Percentiles rank a stretch among this genome's conserved stretches.
Conservation (phyloP, 2,888 invertebrate species). For the Gasteruption jaculator region DNA sequence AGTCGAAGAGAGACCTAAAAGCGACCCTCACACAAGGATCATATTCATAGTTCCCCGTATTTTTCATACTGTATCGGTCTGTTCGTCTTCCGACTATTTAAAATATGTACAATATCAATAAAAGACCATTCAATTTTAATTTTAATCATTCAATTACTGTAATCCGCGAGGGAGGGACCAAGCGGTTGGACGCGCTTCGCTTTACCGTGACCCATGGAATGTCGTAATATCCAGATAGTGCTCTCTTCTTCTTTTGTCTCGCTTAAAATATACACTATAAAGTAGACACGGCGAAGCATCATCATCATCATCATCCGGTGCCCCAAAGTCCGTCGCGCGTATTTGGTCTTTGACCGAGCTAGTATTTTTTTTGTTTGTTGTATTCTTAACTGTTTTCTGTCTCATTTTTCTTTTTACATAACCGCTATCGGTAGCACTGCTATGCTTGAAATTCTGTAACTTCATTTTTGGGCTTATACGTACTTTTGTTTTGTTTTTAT, state of each 20-base stretch:
- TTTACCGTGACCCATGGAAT: too few species aligned
- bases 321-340: slow-evolving; percentile 4
- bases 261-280: too few species aligned
- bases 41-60: slow-evolving; percentile 14
- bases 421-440: slow-evolving; percentile 15
- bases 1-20: slow-evolving; percentile 30
- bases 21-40: slow-evolving; percentile 17
- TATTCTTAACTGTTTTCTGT: neutral
- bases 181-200: too few species aligned
- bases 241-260: neutral
- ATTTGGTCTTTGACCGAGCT: too few species aligned
- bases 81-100: slow-evolving; percentile 47
- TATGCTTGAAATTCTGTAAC: slow-evolving; percentile 20
- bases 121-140: slow-evolving; percentile 29
- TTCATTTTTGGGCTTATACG: slow-evolving; percentile 38
- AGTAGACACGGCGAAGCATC: too few species aligned
- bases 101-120: slow-evolving; percentile 50
- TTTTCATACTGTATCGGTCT: slow-evolving; percentile 42
- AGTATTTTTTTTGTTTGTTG: neutral
- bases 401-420: slow-evolving; percentile 13
- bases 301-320: too few species aligned
- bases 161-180: slow-evolving; percentile 37
- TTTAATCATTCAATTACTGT: slow-evolving; percentile 40
- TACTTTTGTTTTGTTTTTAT: slow-evolving; percentile 43
- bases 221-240: neutral